These are phyloP conservation scores for Lycaena phlaeas DNA, from an alignment of 2,888 invertebrate genomes.

Conservation along the genomic window DNA sequence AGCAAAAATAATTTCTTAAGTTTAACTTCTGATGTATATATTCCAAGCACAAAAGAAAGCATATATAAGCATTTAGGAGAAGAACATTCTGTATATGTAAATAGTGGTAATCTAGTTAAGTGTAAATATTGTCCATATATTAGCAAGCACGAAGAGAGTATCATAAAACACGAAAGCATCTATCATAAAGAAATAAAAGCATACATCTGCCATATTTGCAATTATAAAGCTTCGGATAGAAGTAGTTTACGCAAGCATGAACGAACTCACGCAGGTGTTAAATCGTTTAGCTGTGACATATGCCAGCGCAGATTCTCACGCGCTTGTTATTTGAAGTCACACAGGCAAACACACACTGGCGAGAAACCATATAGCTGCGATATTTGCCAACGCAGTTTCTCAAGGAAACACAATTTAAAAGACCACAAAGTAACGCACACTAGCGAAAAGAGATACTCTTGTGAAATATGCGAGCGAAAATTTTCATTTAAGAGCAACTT, in stretches of 20 bases:
- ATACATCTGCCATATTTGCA: background rate
- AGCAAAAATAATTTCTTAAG: background rate
- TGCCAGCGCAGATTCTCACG: background rate
- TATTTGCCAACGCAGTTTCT: slow-evolving; percentile 1
- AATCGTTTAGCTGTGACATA: background rate
- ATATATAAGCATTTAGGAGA: no score
- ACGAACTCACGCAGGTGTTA: background rate
- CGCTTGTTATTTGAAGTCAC: background rate
- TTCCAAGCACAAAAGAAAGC: background rate
- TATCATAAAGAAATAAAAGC: background rate
- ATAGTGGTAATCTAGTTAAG: background rate
- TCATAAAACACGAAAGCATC: background rate
- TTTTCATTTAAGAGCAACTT: slow-evolving; percentile 3
- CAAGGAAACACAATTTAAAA: slow-evolving; percentile 1
- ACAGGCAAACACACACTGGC: slow-evolving; percentile 1
- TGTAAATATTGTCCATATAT: background rate
- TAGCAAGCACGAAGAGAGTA: background rate
- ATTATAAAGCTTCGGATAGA: background rate
- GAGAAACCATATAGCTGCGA: slow-evolving; percentile 6
- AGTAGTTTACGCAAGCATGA: background rate
- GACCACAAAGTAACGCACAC: slow-evolving; percentile 3
- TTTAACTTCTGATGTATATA: background rate
- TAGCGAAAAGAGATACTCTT: background rate
- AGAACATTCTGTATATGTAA: background rate
- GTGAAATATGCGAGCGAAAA: slow-evolving; percentile 1